Evolutionary conservation across 2,888 invertebrate genomes (phyloP).

Genomic region (Dryobota labecula): DNA sequence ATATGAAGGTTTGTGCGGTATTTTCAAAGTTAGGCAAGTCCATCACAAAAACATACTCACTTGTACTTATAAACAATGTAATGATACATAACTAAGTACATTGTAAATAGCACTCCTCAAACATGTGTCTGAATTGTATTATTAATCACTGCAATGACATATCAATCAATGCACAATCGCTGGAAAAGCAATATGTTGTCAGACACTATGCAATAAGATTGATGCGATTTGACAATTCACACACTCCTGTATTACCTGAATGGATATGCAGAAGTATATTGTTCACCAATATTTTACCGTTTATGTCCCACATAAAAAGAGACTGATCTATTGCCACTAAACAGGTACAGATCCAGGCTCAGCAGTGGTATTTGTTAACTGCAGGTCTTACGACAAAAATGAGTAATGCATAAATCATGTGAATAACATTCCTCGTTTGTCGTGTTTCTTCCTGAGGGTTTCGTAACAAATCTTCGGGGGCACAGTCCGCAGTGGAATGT

Average conservation of each 20-base stretch:
- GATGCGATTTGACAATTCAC: not conserved
- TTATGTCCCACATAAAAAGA: not conserved
- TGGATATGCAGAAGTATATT: not conserved
- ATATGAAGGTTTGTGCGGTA: slow-evolving; percentile 6
- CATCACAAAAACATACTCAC: not conserved
- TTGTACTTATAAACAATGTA: slow-evolving; percentile 19
- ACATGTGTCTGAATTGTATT: slow-evolving; percentile 4
- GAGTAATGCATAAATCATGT: not conserved
- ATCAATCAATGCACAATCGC: slow-evolving; percentile 14
- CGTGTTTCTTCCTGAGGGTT: not conserved
- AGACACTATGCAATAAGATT: not conserved
- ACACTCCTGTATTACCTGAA: not conserved
- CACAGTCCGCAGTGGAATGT: not conserved
- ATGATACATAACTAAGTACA: not conserved
- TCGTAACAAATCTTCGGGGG: not conserved
- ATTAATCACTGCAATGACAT: slow-evolving; percentile 24
- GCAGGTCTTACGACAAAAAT: not conserved
- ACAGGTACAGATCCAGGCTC: not conserved
- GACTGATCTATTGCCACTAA: not conserved
- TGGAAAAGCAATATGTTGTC: not conserved
- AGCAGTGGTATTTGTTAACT: not conserved
- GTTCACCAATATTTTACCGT: not conserved
- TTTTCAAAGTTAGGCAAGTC: slow-evolving; percentile 9
- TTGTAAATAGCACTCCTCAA: slow-evolving; percentile 14
- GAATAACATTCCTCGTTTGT: not conserved